phyloP scores from a whole-genome alignment of 2,888 invertebrate species.

The Apamea sordens region DNA sequence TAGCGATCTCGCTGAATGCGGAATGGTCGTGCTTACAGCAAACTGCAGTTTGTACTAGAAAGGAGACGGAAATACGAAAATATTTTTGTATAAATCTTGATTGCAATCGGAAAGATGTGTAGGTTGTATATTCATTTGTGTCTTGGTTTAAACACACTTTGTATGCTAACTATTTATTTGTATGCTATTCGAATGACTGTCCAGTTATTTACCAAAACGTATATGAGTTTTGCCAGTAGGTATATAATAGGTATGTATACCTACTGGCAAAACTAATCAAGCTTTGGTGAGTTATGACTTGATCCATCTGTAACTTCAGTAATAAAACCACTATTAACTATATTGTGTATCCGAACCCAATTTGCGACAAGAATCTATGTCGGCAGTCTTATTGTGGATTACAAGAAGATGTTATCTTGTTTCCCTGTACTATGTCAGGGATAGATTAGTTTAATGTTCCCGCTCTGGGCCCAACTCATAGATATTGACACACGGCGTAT shows the following conservation, averaged over 20 bases:
- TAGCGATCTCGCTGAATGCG: conserved; percentile 44
- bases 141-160: conserved; percentile 2
- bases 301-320: conserved; percentile 36
- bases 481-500: conserved; percentile 55
- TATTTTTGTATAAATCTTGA: conserved; percentile 33
- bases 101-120: conserved; percentile 5
- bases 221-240: background rate
- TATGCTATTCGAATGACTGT: background rate
- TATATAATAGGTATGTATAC: background rate
- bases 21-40: conserved; percentile 24
- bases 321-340: conserved; percentile 50
- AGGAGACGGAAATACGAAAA: conserved; percentile 4
- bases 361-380: conserved; percentile 56
- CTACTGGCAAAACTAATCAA: conserved; percentile 30
- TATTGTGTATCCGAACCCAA: conserved; percentile 43
- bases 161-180: background rate
- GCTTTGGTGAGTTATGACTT: conserved; percentile 15
- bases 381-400: conserved; percentile 51
- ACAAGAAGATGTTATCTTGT: conserved; percentile 52
- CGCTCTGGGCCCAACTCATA: conserved; percentile 32
- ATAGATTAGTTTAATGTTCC: conserved; percentile 60
- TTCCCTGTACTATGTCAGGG: conserved; percentile 27
- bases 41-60: conserved; percentile 18
- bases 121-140: background rate
- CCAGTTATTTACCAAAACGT: background rate